Evolutionary conservation across 2,797 vertebrate species (phyloP), one percentile per base, ranked within the genome.

Genomic region (Dryobates pubescens): DNA sequence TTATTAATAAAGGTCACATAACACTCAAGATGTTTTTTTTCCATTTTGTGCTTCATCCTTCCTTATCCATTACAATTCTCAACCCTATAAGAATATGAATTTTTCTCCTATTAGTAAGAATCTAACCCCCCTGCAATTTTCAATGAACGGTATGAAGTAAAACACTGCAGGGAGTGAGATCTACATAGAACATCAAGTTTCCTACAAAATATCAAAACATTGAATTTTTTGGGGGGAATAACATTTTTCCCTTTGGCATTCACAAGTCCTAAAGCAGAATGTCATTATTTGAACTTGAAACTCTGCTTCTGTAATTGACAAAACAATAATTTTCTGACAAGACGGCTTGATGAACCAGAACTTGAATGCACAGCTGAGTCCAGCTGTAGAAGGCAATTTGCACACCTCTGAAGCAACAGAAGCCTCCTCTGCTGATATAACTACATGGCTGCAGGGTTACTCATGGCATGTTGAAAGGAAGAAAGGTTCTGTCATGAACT

Each of bases 1-100:
- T 78, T 76, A 75, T 94, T 93, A 67, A 92, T 81, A 90, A 93
- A 82, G 70, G 81, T 12, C 43, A 85, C 61, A 64, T 63, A 74
- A 90, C 38, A 89, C 34, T 82, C 1, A 12, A 65, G 78, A 82
- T 1, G 0, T 75, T 92, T 92, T 92, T 92, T 56, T 87, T 89
- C 75, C 59, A 75, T 94, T 94, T 93, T 59, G 83, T 94, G 82
- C 45, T 45, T 90, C 43, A 54, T 83, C 57, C 43, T 3, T 3
- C 43, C 9, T 89, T 53, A 77, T 34, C 62, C 62, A 45, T 82
- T 90, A 93, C 51, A 73, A 77, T 65, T 74, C 79, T 88, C 62
- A 53, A 38, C 51, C 34, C 20, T 47, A 47, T 0, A 2, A 90
- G 47, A 75, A 92, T 75, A 56, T 32, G 15, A 62, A 43, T 59